Evolutionary conservation across 2,113 vertebrate species (phyloP).

Genomic region (Syngnathus floridae): DNA sequence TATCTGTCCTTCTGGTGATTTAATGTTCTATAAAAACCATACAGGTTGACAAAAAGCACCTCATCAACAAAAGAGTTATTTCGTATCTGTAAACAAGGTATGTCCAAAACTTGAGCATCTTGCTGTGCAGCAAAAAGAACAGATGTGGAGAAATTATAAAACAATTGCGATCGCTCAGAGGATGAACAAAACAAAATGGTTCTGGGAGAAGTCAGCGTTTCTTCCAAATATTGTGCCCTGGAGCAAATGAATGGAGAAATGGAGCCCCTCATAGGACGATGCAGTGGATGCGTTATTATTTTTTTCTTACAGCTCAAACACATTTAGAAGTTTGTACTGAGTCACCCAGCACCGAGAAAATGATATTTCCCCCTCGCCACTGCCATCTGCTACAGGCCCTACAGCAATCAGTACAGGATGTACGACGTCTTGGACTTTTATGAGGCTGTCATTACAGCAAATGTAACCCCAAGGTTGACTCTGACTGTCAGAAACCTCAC

Average conservation of each 20-base stretch:
- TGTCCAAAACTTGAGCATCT: conserved; percentile 12
- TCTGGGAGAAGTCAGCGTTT: conserved; percentile 44
- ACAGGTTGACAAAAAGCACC: background rate
- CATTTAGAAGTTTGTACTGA: conserved; percentile 49
- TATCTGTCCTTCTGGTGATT: background rate
- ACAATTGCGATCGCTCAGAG: conserved; percentile 37
- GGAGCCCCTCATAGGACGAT: conserved; percentile 31
- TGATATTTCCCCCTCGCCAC: conserved; percentile 35
- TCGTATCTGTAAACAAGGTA: background rate
- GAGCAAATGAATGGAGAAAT: conserved; percentile 39
- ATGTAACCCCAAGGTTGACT: conserved; percentile 1
- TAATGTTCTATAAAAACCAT: background rate
- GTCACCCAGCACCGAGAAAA: conserved; percentile 48
- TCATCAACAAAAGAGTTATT: background rate
- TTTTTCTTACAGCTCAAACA: conserved; percentile 45
- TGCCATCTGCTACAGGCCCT: conserved; percentile 32
- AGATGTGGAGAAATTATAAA: conserved; percentile 53
- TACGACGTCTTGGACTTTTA: conserved; percentile 24
- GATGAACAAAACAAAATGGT: conserved; percentile 50
- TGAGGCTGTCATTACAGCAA: conserved; percentile 16
- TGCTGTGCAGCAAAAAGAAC: conserved; percentile 34
- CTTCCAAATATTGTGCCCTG: conserved; percentile 39
- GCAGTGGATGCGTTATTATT: conserved; percentile 41
- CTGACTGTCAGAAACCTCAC: background rate
- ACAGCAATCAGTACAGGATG: conserved; percentile 43